A percentile compares a stretch with the other conserved stretches of the same genome.
Conservation (phyloP, 2,888 invertebrate genomes). For the Meloe dianella region DNA sequence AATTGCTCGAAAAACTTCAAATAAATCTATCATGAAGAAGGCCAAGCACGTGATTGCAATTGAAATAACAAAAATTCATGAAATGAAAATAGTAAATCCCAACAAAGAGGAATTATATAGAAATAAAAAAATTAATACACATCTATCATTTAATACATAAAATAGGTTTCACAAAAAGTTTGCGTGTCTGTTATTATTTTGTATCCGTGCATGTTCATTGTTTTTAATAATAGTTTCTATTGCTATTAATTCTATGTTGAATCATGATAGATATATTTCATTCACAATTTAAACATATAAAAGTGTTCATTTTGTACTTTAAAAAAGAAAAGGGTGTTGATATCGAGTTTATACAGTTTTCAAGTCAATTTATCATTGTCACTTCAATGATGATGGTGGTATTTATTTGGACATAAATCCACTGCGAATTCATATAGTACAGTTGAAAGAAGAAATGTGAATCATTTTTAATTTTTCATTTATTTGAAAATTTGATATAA, state of each 20-base stretch:
- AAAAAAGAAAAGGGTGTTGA: background rate
- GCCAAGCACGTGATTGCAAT: background rate
- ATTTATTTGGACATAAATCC: slow-evolving; percentile 7
- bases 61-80: background rate
- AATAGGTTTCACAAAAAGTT: background rate
- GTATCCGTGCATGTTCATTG: background rate
- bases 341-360: slow-evolving; percentile 7
- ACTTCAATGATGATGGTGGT: slow-evolving; percentile 1
- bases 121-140: background rate
- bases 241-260: background rate
- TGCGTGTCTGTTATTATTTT: background rate
- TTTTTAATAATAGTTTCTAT: slow-evolving; percentile 4
- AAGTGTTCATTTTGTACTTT: background rate
- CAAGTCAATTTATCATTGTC: slow-evolving; percentile 10
- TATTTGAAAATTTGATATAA: background rate
- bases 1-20: background rate
- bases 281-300: slow-evolving; percentile 1
- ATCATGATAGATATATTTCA: background rate
- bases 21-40: background rate
- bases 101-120: background rate
- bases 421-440: background rate
- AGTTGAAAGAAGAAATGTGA: background rate
- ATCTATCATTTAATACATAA: background rate
- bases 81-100: background rate
- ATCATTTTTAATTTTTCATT: background rate